A percentile compares a stretch with the other conserved stretches of the same genome.
Evolutionary conservation across 1,140 invertebrate species (phyloP).

Genomic region (Ditylenchus dipsaci): DNA sequence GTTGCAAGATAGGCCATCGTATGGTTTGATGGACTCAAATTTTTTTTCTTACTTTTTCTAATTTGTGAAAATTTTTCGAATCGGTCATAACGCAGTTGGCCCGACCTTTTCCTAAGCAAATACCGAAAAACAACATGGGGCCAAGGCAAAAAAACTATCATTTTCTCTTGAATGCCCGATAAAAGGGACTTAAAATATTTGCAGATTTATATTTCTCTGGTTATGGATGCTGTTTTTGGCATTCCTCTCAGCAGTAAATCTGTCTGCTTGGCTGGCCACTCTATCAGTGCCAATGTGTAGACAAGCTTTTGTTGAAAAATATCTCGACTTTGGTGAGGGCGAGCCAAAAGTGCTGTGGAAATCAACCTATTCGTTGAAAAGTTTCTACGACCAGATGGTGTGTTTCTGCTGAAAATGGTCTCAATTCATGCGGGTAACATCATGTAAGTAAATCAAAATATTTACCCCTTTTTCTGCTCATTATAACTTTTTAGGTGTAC

Average conservation of each 20-base stretch:
- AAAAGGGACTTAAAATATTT: too few relatives aligned
- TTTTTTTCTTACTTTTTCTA: too few relatives aligned
- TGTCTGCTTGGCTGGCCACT: slow-evolving; percentile 55
- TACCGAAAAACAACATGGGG: too few relatives aligned
- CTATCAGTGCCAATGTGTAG: slow-evolving; percentile 44
- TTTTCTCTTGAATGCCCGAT: too few relatives aligned
- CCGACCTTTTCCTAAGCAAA: too few relatives aligned
- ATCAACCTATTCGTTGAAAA: slow-evolving; percentile 48
- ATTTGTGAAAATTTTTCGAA: too few relatives aligned
- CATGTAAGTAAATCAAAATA: slow-evolving; percentile 46
- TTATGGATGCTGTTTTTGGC: slow-evolving; percentile 53
- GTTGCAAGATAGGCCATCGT: too few relatives aligned
- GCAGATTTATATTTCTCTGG: slow-evolving; percentile 57
- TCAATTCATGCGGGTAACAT: slow-evolving; percentile 55
- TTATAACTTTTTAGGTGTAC: slow-evolving; percentile 34
- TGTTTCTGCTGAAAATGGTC: slow-evolving; percentile 58
- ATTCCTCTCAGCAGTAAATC: slow-evolving; percentile 47
- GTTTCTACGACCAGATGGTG: slow-evolving; percentile 53
- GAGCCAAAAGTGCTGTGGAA: slow-evolving; percentile 25
- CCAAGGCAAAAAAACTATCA: too few relatives aligned
- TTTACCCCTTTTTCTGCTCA: slow-evolving; percentile 24
- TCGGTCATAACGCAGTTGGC: too few relatives aligned
- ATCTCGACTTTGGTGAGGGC: slow-evolving; percentile 36
- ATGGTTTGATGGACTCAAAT: too few relatives aligned
- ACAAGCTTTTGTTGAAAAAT: slow-evolving; percentile 53